Evolutionary conservation across 1,140 invertebrate genomes (phyloP), one percentile per base, ranked within the genome.

Genomic region (Maniola jurtina): DNA sequence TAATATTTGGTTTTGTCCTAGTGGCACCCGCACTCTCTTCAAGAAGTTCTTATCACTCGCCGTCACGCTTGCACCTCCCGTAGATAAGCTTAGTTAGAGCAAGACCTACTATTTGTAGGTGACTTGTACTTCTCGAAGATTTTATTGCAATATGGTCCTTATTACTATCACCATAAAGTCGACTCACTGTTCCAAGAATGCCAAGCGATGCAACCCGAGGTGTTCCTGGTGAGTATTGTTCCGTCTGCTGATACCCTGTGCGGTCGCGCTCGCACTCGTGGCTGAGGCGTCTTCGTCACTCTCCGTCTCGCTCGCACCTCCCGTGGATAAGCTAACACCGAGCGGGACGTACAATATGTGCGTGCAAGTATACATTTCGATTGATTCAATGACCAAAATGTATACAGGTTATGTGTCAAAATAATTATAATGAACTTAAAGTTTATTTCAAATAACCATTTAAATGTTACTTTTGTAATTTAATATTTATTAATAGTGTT

Each of bases 181-280:
- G 45, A 89, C 84, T 89, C 67, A 88, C 86, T 88, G 83, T 78
- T 90, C 83, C n/a, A 88, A 70, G 65, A 87, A 90, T 6, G 83
- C 81, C 57, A 88, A 66, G 2, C 84, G 79, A 61, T 88, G 82
- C 52, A 88, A 59, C 1, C 84, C 83, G 42, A 88, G 71, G 34
- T 88, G 81, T 61, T 89, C 85, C 36, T 83, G 81, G 47, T 80
- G 81, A 13, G 76, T 69, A 70, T 84, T 86, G 73, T 82, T 84
- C 64, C 81, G 65, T 7, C 84, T 40, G 5, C 78, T 73, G n/a
- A 77, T 73, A 10, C 74, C 68, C 34, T 80, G 79, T 7, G 73
- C 9, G 14, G 63, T 63, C 38, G 73, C 77, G 48, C 79, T 82
- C 38, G 71, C 79, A 1, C 79, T 81, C 0, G 79, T 72, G 33